A percentile compares a stretch with the other conserved stretches of the same genome.
These are phyloP conservation scores for Dendrocopos noguchii DNA, from an alignment of 2,113 vertebrate genomes.

Conservation along the genomic window DNA sequence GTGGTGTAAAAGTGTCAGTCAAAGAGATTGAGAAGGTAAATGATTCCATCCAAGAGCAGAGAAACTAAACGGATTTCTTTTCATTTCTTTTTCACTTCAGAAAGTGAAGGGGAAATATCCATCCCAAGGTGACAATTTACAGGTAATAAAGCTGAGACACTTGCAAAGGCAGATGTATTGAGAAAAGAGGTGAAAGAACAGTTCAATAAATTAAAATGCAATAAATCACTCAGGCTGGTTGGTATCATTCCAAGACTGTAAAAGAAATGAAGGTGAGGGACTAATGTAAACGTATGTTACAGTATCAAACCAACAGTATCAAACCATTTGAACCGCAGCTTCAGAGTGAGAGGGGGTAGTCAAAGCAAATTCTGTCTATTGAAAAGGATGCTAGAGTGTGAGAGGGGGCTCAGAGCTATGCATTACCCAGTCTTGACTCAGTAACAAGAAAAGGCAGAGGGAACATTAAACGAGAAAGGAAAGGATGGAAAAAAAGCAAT, in stretches of 20 bases:
- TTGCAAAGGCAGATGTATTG: neutral
- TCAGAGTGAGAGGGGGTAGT: neutral
- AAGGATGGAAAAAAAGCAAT: neutral
- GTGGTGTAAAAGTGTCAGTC: neutral
- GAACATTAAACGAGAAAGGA: neutral
- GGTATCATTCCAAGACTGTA: neutral
- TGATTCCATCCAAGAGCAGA: neutral
- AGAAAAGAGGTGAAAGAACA: slow-evolving; percentile 34
- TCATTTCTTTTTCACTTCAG: slow-evolving; percentile 19
- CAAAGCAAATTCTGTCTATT: neutral
- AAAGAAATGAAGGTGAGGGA: slow-evolving; percentile 12
- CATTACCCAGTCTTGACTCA: neutral
- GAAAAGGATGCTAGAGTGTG: neutral
- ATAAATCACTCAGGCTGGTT: slow-evolving; percentile 24
- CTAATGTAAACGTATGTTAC: neutral
- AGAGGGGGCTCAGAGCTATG: neutral
- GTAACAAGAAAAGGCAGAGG: neutral
- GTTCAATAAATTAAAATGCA: slow-evolving; percentile 55
- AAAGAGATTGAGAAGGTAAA: slow-evolving; percentile 15
- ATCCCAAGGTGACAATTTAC: slow-evolving; percentile 48
- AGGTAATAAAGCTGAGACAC: slow-evolving; percentile 1
- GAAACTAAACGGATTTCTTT: slow-evolving; percentile 14
- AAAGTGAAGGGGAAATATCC: slow-evolving; percentile 49
- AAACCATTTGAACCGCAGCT: neutral
- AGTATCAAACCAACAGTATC: neutral